Base-by-base conservation (phyloP, 2,113 vertebrate species). In the Hippocampus guttulatus region DNA sequence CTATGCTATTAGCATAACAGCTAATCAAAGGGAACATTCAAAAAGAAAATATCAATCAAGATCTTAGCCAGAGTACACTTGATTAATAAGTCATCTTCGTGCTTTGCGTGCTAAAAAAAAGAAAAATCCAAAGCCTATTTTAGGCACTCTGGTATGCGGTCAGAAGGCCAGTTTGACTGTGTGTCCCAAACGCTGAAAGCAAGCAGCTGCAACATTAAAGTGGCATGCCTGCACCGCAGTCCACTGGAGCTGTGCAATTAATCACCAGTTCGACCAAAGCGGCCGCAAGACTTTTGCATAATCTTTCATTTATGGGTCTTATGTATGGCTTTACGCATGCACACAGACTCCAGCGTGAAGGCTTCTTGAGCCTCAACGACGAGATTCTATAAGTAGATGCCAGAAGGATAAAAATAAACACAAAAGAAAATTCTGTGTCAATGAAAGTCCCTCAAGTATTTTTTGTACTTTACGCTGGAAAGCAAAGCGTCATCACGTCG, bases 161-260 rank as follows among this genome's bases (percentile, higher is more conserved):
- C 81, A 64, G 79, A 86, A 80, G 83, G 84, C 83, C 88, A 84
- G 85, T 89, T 88, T 86, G 83, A 85, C 83, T 79, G 70, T 68
- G 74, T 75, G 81, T 84, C 82, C 90, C 81, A 67, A 81, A 76
- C 78, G 79, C 80, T 86, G 81, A 89, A 90, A 91, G 87, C 87
- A 84, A 90, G 88, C 90, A 90, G 89, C 90, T 91, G 87, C 88
- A 88, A 88, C 91, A 90, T 91, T 87, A 91, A 87, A 91, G 90
- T 90, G 89, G 89, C 76, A 23, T 83, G 85, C 76, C 75, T 78
- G 81, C 81, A 85, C 90, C 89, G 69, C 91, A 91, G 90, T 81
- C 86, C 66, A 88, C 76, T 85, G 75, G 80, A 89, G 87, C 84
- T 88, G 73, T 83, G 87, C 88, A 92, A 91, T 91, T 91, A 91